phyloP scores from a whole-genome alignment of 2,113 vertebrate species.

The Lamprotornis superbus region DNA sequence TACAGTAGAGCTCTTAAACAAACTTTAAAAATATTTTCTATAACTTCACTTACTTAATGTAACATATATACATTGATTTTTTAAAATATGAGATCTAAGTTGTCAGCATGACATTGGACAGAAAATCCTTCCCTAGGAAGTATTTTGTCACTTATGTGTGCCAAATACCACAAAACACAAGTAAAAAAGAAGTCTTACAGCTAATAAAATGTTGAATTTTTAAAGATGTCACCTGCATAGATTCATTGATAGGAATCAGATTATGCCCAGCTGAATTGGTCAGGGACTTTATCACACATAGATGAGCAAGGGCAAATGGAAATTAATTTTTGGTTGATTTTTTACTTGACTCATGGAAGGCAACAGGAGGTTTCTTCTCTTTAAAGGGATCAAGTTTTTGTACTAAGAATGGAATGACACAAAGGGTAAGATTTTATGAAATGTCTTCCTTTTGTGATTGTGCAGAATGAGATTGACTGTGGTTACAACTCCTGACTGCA shows the following conservation, averaged over 20 bases:
- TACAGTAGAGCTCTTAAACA: neutral
- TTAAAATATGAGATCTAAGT: neutral
- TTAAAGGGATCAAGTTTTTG: neutral
- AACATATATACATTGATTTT: neutral
- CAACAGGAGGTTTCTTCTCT: neutral
- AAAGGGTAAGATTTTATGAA: neutral
- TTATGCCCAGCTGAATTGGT: neutral
- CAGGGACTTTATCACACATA: neutral
- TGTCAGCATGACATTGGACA: neutral
- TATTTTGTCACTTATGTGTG: neutral
- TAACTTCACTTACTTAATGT: neutral
- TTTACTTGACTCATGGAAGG: neutral
- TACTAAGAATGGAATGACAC: neutral
- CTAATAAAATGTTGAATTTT: neutral
- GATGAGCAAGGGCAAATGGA: neutral
- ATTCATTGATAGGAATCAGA: neutral
- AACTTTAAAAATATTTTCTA: neutral
- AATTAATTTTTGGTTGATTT: neutral
- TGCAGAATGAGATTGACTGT: neutral
- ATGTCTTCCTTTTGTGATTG: neutral
- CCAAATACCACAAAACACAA: neutral
- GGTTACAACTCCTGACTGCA: neutral
- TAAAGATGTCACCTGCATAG: neutral
- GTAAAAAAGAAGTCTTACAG: neutral
- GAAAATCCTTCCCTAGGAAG: neutral